Conservation (phyloP, 2,797 vertebrate species). For the Neopelma chrysocephalum region DNA sequence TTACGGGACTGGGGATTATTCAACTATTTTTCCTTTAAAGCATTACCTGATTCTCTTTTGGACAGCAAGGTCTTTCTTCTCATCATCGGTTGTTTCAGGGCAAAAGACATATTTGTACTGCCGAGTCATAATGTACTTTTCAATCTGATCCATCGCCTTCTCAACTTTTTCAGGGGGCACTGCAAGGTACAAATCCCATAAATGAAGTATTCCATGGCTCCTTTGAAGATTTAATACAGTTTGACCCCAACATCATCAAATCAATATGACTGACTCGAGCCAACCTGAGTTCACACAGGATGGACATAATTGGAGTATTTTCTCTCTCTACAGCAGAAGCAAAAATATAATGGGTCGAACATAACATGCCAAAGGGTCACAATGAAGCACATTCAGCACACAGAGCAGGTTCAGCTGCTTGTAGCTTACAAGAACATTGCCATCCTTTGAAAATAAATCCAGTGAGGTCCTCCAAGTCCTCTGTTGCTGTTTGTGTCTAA, state of each 20-base stretch:
- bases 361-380: not conserved
- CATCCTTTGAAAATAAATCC: not conserved
- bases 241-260: not conserved
- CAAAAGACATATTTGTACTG: constrained; percentile 97
- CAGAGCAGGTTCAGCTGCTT: not conserved
- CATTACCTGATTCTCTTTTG: constrained; percentile 91
- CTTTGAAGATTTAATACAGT: not conserved
- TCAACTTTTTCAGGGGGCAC: constrained; percentile 91
- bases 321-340: not conserved
- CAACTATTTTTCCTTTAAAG: not conserved
- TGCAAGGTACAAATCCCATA: constrained; percentile 67
- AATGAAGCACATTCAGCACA: not conserved
- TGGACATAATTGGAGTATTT: not conserved
- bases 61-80: constrained; percentile 93
- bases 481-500: not conserved
- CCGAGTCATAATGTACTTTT: constrained; percentile 96
- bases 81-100: constrained; percentile 94
- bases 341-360: not conserved
- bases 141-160: constrained; percentile 95
- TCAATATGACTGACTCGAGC: not conserved
- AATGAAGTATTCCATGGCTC: not conserved
- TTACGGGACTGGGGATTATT: not conserved
- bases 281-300: not conserved
- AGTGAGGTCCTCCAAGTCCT: not conserved
- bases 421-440: not conserved